A percentile compares a stretch with the other conserved stretches of the same genome.
Conservation (phyloP, 2,113 vertebrate species). For the Poeciliopsis occidentalis region DNA sequence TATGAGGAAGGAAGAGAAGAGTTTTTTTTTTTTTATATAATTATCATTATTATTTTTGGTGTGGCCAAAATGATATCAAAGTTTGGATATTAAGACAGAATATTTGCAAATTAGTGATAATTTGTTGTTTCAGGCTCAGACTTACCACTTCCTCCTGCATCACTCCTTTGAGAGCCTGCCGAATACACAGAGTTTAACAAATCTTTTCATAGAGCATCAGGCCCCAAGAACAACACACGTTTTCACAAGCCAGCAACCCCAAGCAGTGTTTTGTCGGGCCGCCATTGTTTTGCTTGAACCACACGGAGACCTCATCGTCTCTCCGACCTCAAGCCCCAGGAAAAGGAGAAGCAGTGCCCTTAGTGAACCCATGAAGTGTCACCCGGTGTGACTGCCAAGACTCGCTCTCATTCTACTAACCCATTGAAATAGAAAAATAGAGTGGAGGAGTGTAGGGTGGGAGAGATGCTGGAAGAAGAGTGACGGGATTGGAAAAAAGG, state of each 20-base stretch:
- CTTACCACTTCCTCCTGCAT: conserved; percentile 73
- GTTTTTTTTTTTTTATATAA: conserved; percentile 84
- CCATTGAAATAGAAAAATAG: conserved; percentile 70
- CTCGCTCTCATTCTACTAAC: conserved; percentile 66
- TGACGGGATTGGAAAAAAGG: conserved; percentile 44
- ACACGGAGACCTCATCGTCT: conserved; percentile 80
- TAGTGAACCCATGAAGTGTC: conserved; percentile 81
- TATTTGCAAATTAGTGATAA: conserved; percentile 60
- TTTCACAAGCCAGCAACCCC: conserved; percentile 84
- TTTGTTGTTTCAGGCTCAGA: conserved; percentile 72
- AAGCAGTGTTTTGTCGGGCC: conserved; percentile 66
- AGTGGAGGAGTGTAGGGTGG: conserved; percentile 50
- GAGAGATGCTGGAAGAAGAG: conserved; percentile 45
- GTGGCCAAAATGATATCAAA: conserved; percentile 85
- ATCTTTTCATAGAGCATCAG: conserved; percentile 89
- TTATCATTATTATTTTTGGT: conserved; percentile 46
- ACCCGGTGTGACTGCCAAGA: conserved; percentile 76
- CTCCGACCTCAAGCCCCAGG: conserved; percentile 70
- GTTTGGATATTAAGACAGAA: conserved; percentile 71
- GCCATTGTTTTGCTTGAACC: conserved; percentile 84
- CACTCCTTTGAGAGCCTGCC: conserved; percentile 86
- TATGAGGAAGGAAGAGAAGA: conserved; percentile 62
- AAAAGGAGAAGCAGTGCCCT: conserved; percentile 71
- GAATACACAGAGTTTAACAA: conserved; percentile 90
- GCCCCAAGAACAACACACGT: conserved; percentile 84